phyloP scores from a whole-genome alignment of 2,113 vertebrate species.

The Scophthalmus maximus region DNA sequence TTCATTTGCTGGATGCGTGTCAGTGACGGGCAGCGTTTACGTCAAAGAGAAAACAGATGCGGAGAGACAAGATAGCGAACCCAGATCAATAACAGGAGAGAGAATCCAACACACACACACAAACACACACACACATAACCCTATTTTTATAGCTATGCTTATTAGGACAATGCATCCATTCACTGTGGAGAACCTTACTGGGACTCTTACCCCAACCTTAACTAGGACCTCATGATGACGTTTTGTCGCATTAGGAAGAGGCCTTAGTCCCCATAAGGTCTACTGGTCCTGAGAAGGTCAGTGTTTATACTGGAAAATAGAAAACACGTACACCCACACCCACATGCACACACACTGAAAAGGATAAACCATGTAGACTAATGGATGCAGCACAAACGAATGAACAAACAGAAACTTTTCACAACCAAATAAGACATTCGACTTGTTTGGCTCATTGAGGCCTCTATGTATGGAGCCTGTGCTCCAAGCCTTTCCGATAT shows the following conservation, averaged over 20 bases:
- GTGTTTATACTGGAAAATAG: background rate
- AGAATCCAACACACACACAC: constrained; percentile 16
- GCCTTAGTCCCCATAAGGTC: no score
- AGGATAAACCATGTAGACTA: background rate
- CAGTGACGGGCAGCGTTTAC: constrained; percentile 36
- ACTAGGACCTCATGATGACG: no score
- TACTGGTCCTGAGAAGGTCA: no score
- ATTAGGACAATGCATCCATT: background rate
- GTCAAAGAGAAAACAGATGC: constrained; percentile 39
- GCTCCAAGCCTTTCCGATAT: constrained; percentile 59
- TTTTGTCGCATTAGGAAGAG: no score
- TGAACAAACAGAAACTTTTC: constrained; percentile 21
- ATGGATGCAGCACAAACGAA: no score
- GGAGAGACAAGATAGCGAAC: constrained; percentile 18
- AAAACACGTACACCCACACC: background rate
- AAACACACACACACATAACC: constrained; percentile 6
- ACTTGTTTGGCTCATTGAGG: constrained; percentile 37
- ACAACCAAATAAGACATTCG: background rate
- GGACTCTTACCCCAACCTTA: background rate
- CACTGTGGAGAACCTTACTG: background rate
- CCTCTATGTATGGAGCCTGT: constrained; percentile 16
- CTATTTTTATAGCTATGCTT: background rate
- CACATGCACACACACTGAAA: background rate
- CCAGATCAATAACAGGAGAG: constrained; percentile 55
- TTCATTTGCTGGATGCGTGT: constrained; percentile 19